Conservation (phyloP, 2,888 invertebrate genomes). For the Smittia sp. region DNA sequence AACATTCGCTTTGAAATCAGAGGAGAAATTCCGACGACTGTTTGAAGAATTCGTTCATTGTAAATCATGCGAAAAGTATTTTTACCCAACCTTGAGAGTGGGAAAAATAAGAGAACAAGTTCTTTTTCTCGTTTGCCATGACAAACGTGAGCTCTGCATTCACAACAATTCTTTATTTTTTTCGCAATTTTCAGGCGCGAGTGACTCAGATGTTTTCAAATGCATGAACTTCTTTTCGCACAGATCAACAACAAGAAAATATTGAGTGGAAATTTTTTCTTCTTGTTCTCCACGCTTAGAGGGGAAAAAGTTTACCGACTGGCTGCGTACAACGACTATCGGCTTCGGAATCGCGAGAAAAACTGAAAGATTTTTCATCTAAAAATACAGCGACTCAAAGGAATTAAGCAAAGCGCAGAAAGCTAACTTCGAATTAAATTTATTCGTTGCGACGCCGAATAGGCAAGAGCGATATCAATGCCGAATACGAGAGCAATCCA, state of each 20-base stretch:
- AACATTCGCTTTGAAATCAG: background rate
- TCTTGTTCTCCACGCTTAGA: background rate
- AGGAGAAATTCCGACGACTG: background rate
- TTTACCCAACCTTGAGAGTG: constrained; percentile 23
- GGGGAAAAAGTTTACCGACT: background rate
- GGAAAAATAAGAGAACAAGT: constrained; percentile 16
- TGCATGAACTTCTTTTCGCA: background rate
- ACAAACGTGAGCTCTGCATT: constrained; percentile 10
- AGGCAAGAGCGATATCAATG: background rate
- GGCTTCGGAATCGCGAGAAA: constrained; percentile 32
- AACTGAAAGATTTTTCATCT: constrained; percentile 31
- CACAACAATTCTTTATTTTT: background rate
- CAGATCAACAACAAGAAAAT: background rate
- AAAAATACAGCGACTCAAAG: background rate
- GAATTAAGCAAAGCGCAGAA: background rate
- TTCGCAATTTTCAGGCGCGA: background rate
- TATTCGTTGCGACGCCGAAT: background rate
- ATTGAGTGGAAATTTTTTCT: background rate
- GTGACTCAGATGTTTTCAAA: background rate
- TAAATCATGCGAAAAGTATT: constrained; percentile 37
- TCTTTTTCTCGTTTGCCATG: background rate
- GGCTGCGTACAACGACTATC: background rate
- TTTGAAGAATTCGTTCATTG: constrained; percentile 8
- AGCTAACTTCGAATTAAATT: background rate
- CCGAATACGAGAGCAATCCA: too few species aligned